Evolutionary conservation across 2,888 invertebrate species (phyloP).

Genomic region (Apodemia mormo): DNA sequence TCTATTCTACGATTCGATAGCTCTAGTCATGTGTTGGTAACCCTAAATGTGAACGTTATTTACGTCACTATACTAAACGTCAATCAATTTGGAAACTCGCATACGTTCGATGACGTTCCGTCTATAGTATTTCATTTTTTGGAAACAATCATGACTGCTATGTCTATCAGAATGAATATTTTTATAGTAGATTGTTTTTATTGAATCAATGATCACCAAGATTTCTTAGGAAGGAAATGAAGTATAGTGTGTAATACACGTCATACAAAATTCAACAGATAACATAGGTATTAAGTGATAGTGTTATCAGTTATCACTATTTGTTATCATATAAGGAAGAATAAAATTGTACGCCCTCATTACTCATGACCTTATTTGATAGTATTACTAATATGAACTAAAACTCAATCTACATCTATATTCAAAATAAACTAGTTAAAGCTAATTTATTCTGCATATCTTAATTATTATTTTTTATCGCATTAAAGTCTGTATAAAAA

Average conservation of each 20-base stretch:
- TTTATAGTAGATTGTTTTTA: not conserved
- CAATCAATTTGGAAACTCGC: constrained; percentile 3
- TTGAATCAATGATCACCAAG: not conserved
- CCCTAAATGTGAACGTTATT: not conserved
- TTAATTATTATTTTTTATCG: too few relatives aligned
- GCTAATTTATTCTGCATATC: not conserved
- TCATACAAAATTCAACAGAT: not conserved
- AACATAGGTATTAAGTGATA: constrained; percentile 11
- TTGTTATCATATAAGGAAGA: constrained; percentile 11
- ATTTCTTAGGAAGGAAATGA: not conserved
- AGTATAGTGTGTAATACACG: not conserved
- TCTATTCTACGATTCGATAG: too few relatives aligned
- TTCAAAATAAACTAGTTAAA: not conserved
- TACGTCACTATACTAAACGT: not conserved
- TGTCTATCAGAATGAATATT: not conserved
- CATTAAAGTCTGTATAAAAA: too few relatives aligned
- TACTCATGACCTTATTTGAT: not conserved
- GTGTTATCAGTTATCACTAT: not conserved
- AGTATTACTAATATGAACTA: not conserved
- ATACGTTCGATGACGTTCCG: not conserved
- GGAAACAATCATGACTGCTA: not conserved
- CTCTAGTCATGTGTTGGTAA: too few relatives aligned
- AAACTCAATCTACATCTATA: not conserved
- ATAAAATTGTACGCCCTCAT: constrained; percentile 1
- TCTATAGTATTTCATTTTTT: constrained; percentile 1